These are phyloP conservation scores for Carabus problematicus DNA, from an alignment of 2,888 invertebrate genomes.

Conservation along the genomic window DNA sequence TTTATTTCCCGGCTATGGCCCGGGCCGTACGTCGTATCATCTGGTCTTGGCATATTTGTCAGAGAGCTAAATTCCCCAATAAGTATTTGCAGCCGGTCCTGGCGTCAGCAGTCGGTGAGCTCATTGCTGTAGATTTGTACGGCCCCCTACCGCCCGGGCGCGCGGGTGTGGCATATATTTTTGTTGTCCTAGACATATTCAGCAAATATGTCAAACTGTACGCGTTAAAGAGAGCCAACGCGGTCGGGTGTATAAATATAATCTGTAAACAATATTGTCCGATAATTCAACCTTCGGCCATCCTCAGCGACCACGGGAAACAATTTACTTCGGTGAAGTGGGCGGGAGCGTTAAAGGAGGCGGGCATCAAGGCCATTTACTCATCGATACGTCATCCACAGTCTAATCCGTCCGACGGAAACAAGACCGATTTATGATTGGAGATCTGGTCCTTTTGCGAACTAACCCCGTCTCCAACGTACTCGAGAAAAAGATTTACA, in stretches of 20 bases:
- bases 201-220: slow-evolving; percentile 23
- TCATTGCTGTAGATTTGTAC: slow-evolving; percentile 18
- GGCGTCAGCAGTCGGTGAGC: neutral
- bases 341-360: slow-evolving; percentile 1
- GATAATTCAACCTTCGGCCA: neutral
- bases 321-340: slow-evolving; percentile 34
- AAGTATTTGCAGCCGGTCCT: slow-evolving; percentile 3
- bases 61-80: slow-evolving; percentile 23
- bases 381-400: slow-evolving; percentile 35
- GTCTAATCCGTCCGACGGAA: slow-evolving; percentile 30
- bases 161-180: slow-evolving; percentile 14
- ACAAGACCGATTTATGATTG: neutral
- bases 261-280: too few species aligned
- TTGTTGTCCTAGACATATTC: slow-evolving; percentile 22
- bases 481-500: too few species aligned
- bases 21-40: slow-evolving; percentile 17
- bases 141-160: slow-evolving; percentile 25
- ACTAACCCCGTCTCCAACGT: slow-evolving; percentile 1
- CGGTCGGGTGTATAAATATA: slow-evolving; percentile 10
- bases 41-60: slow-evolving; percentile 23
- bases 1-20: slow-evolving; percentile 7
- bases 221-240: slow-evolving; percentile 24
- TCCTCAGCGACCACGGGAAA: slow-evolving; percentile 40
- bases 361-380: slow-evolving; percentile 16
- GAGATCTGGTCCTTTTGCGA: slow-evolving; percentile 24